These are phyloP conservation scores for Linnaemya tessellans DNA, from an alignment of 2,888 invertebrate genomes.

Conservation along the genomic window DNA sequence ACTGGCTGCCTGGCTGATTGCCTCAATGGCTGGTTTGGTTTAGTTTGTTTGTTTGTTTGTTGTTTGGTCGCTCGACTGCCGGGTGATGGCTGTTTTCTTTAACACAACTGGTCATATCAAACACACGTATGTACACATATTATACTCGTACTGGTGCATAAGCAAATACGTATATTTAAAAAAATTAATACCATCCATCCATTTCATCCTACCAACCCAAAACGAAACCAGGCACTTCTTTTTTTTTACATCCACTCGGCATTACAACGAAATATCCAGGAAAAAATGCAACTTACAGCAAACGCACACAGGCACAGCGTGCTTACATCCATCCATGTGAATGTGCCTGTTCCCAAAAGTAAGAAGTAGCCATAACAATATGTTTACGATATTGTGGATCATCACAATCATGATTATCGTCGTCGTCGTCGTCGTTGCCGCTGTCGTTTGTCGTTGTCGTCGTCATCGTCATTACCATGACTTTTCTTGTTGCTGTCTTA, in stretches of 20 bases:
- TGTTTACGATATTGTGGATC: constrained; percentile 63
- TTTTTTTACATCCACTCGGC: constrained; percentile 22
- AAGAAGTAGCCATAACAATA: constrained; percentile 48
- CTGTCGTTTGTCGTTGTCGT: neutral
- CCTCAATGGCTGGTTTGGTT: constrained; percentile 60
- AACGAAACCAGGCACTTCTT: constrained; percentile 48
- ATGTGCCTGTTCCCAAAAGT: constrained; percentile 33
- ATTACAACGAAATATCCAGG: constrained; percentile 68
- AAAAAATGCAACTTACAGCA: constrained; percentile 60
- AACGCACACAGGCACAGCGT: constrained; percentile 11
- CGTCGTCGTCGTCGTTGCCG: constrained; percentile 40
- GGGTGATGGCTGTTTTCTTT: constrained; percentile 32
- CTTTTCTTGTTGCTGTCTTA: constrained; percentile 72
- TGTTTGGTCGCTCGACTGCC: constrained; percentile 30
- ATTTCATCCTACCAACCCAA: constrained; percentile 61
- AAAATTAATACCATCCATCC: constrained; percentile 41
- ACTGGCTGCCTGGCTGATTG: constrained; percentile 46
- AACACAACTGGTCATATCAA: constrained; percentile 48
- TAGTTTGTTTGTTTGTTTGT: constrained; percentile 28
- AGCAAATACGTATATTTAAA: neutral
- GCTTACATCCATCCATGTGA: neutral
- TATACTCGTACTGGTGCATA: neutral
- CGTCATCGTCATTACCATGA: constrained; percentile 70
- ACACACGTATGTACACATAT: constrained; percentile 13
- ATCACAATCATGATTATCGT: constrained; percentile 59